These are phyloP conservation scores for Cryptomyrus ogoouensis DNA, from an alignment of 2,113 vertebrate species.

Conservation along the genomic window DNA sequence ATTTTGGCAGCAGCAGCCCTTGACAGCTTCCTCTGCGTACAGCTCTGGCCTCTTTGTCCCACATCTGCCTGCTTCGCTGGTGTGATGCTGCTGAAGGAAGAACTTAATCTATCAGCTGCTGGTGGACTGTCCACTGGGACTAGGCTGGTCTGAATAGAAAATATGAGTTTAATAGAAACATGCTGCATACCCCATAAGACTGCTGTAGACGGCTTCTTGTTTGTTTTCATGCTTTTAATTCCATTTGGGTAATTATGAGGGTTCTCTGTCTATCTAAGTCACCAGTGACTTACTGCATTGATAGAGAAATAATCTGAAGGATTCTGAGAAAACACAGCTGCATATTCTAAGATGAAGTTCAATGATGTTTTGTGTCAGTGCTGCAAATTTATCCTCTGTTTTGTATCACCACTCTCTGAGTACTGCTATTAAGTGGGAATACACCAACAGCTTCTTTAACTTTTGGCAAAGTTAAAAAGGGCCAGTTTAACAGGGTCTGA, in stretches of 20 bases:
- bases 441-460: background rate
- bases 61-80: background rate
- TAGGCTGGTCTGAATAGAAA: background rate
- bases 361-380: background rate
- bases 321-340: background rate
- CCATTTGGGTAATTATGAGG: background rate
- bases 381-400: background rate
- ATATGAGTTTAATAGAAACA: background rate
- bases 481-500: background rate
- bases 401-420: background rate
- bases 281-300: background rate
- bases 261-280: background rate
- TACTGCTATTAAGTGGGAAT: background rate
- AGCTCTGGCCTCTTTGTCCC: background rate
- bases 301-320: background rate
- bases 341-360: background rate
- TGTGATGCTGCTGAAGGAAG: background rate
- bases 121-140: background rate
- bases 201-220: background rate
- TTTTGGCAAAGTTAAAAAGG: background rate
- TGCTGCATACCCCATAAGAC: background rate
- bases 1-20: slow-evolving; percentile 8
- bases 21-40: background rate
- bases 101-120: background rate
- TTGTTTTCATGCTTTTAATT: background rate